Evolutionary conservation across 2,888 invertebrate genomes (phyloP), one percentile per base, ranked within the genome.

Genomic region (Hetaerina titia): DNA sequence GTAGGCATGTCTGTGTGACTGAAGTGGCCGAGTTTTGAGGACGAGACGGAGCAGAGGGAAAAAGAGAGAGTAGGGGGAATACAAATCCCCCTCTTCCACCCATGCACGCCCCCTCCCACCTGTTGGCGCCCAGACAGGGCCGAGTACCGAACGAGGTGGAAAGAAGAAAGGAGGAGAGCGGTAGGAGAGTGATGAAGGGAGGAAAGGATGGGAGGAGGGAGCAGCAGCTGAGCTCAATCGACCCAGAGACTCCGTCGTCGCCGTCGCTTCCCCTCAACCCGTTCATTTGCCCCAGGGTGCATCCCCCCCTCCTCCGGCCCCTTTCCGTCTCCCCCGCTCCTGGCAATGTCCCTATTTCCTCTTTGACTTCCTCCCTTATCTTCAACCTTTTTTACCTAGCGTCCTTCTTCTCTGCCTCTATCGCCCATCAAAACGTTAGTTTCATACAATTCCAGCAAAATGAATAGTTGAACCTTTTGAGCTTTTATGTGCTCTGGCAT

Each of bases 121-220:
- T 92, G 92, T 92, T 92, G 92, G 92, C 69, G 69, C 92, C 92
- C 92, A 74, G 69, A 92, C 64, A n/a, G 69, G 69, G 92, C 69
- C 45, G 90, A 64, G 90, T 64, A 64, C 25, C 63, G 63, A 31
- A 25, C 25, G 90, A 11, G 90, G 90, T 9, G 81, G 81, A 31
- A n/a, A 22, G 22, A n/a, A 69, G 69, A 69, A 19, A n/a, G 8
- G 25, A n/a, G n/a, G 74, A 25, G 74, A 25, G 81, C 11, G 17
- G 6, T 60, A 17, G 45, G 45, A 45, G 45, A 45, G 45, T 13
- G 31, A 81, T 11, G 81, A 31, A 25, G 13, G 81, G 31, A 31
- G 81, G 81, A 31, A 4, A 11, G 31, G 81, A 11, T 0, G 81
- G 31, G 81, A 13, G 81, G n/a, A 45, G 31, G 13, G 31, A 31